These are phyloP conservation scores for Neodiprion virginianus DNA, from an alignment of 1,140 invertebrate genomes.

Conservation along the genomic window DNA sequence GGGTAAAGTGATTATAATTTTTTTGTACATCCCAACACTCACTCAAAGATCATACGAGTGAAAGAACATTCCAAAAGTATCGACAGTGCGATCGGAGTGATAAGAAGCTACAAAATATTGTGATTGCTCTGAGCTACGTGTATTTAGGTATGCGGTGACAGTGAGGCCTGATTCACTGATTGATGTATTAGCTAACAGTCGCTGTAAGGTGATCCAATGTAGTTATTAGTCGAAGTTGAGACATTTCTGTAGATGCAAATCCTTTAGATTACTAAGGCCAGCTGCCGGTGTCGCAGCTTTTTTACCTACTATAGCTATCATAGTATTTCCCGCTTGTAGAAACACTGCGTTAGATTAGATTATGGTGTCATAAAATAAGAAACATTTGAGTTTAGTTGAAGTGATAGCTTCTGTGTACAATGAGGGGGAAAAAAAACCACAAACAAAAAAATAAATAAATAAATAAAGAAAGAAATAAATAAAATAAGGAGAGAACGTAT, in stretches of 20 bases:
- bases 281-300: neutral
- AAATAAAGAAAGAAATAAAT: neutral
- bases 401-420: neutral
- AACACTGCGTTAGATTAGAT: neutral
- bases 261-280: neutral
- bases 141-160: constrained; percentile 5
- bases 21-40: neutral
- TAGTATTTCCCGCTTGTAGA: constrained; percentile 2
- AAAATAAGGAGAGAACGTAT: too few relatives aligned
- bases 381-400: neutral
- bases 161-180: neutral
- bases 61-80: neutral
- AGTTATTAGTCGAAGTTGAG: neutral
- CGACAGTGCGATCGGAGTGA: neutral
- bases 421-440: too few relatives aligned
- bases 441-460: neutral
- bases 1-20: neutral
- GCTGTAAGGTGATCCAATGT: neutral
- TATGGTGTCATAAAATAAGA: neutral
- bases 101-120: neutral
- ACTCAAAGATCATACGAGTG: too few relatives aligned
- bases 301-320: neutral
- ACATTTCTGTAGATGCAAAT: neutral
- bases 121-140: constrained; percentile 2
- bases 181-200: constrained; percentile 1